Evolutionary conservation across 2,113 vertebrate species (phyloP).

Genomic region (Notiomystis cincta): DNA sequence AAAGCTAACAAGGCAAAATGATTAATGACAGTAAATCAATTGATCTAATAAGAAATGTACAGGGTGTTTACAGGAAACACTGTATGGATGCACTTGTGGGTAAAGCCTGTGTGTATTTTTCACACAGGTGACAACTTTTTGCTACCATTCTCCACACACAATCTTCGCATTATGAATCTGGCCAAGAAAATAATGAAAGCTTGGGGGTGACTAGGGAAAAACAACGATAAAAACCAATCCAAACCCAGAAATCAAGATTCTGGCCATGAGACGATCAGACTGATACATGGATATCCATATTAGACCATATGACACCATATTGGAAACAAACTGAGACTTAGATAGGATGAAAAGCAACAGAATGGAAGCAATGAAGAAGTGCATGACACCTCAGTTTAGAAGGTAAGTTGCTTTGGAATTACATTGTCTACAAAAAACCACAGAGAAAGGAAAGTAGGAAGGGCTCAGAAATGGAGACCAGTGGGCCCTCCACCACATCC

Average conservation of each 20-base stretch:
- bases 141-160: neutral
- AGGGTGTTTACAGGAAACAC: neutral
- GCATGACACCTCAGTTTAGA: neutral
- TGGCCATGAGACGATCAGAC: neutral
- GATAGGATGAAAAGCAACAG: neutral
- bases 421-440: neutral
- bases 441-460: neutral
- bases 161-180: neutral
- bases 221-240: accelerated
- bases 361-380: neutral
- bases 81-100: neutral
- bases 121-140: neutral
- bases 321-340: neutral
- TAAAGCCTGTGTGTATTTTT: neutral
- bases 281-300: neutral
- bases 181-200: neutral
- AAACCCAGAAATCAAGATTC: neutral
- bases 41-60: neutral
- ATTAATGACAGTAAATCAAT: neutral
- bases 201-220: neutral
- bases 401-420: neutral
- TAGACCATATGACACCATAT: no score
- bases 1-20: neutral
- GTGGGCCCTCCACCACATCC: accelerated
- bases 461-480: neutral